These are phyloP conservation scores for Agapostemon virescens DNA, from an alignment of 2,888 invertebrate species.

Conservation along the genomic window DNA sequence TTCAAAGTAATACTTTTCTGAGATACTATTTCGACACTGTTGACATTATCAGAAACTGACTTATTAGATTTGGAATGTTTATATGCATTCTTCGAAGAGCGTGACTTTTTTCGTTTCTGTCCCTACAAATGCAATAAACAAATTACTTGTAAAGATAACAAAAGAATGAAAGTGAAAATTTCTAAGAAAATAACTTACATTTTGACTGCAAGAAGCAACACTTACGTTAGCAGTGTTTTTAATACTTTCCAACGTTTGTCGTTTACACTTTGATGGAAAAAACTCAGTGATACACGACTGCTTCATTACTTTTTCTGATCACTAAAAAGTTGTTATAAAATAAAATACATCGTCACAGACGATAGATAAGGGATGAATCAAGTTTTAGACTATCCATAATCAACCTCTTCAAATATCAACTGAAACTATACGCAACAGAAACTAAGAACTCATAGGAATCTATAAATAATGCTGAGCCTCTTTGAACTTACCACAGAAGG, in stretches of 20 bases:
- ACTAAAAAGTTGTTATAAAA: neutral
- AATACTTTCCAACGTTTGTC: neutral
- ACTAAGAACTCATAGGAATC: neutral
- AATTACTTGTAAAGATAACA: neutral
- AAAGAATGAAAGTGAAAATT: neutral
- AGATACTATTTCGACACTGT: neutral
- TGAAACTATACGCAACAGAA: neutral
- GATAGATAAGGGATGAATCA: too few species aligned
- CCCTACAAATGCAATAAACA: slow-evolving; percentile 7
- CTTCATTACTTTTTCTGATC: slow-evolving; percentile 16
- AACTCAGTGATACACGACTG: slow-evolving; percentile 50
- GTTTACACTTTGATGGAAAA: slow-evolving; percentile 22
- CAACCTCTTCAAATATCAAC: too few species aligned
- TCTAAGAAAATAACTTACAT: slow-evolving; percentile 40
- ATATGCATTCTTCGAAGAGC: neutral
- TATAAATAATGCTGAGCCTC: neutral
- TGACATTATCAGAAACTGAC: too few species aligned
- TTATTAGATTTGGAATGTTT: neutral
- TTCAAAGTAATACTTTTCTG: neutral
- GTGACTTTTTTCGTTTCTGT: neutral
- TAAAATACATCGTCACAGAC: too few species aligned
- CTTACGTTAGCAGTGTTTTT: neutral
- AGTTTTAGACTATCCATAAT: too few species aligned
- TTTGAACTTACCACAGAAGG: neutral
- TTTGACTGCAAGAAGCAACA: neutral